Conservation (phyloP, 2,797 vertebrate genomes). For the Crocodylus rhombifer region DNA sequence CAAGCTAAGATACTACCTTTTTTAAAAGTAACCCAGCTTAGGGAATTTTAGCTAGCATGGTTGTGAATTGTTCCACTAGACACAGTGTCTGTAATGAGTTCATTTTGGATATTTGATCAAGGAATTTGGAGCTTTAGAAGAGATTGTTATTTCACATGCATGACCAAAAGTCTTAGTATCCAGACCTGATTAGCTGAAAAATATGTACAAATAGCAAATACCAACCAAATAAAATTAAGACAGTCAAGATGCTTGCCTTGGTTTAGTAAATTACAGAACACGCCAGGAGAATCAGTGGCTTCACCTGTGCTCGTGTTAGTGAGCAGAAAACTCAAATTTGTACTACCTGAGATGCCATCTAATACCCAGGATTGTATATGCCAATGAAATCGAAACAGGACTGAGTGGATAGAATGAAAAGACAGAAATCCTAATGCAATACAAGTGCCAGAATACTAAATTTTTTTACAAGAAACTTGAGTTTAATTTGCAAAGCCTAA, state of each 20-base stretch:
- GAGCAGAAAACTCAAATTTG: neutral
- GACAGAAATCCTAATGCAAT: neutral
- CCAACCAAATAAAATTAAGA: neutral
- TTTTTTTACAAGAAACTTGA: neutral
- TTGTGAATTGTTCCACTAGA: no score
- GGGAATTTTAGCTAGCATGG: no score
- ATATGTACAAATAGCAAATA: neutral
- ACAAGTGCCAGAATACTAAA: neutral
- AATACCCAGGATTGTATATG: neutral
- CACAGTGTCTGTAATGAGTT: no score
- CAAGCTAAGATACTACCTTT: no score
- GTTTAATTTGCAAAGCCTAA: neutral
- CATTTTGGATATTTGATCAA: no score
- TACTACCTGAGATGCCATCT: neutral
- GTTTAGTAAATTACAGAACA: conserved; percentile 16
- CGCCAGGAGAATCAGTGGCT: neutral
- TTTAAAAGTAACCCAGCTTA: no score
- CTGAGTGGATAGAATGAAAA: neutral
- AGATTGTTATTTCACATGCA: no score
- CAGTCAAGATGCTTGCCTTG: neutral
- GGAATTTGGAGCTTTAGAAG: no score
- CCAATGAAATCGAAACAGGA: conserved; percentile 1
- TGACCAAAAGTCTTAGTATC: no score
- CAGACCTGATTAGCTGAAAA: neutral
- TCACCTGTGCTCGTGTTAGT: neutral